phyloP scores from a whole-genome alignment of 2,888 invertebrate genomes.

The Ceramica pisi region DNA sequence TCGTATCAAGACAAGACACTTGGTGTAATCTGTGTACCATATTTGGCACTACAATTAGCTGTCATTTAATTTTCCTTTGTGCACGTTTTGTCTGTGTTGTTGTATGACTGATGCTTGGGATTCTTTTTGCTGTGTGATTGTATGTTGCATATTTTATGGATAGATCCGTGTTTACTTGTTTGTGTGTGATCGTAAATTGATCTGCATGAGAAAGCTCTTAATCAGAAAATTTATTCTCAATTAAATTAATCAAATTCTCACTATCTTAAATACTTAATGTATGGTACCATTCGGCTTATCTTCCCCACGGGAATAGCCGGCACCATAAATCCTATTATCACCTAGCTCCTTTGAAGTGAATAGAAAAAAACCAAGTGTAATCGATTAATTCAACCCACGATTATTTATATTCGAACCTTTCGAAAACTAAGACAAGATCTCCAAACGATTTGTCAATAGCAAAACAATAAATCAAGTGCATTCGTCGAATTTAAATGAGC shows the following conservation, averaged over 20 bases:
- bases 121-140: slow-evolving; percentile 31
- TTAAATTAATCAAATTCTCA: slow-evolving; percentile 35
- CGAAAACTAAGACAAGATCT: slow-evolving; percentile 63
- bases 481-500: slow-evolving; percentile 65
- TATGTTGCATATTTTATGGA: slow-evolving; percentile 1
- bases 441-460: slow-evolving; percentile 65
- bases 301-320: slow-evolving; percentile 36
- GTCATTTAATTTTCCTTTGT: slow-evolving; percentile 83
- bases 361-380: slow-evolving; percentile 49
- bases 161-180: not conserved
- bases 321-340: slow-evolving; percentile 61
- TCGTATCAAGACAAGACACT: slow-evolving; percentile 82
- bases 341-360: slow-evolving; percentile 43
- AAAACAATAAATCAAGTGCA: slow-evolving; percentile 67
- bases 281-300: slow-evolving; percentile 43
- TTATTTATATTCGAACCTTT: slow-evolving; percentile 51
- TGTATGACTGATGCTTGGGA: slow-evolving; percentile 72
- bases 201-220: slow-evolving; percentile 12
- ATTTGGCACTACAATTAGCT: slow-evolving; percentile 85
- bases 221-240: slow-evolving; percentile 18
- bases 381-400: slow-evolving; percentile 59
- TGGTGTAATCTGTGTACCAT: slow-evolving; percentile 83
- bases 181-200: slow-evolving; percentile 5
- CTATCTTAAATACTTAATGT: slow-evolving; percentile 46
- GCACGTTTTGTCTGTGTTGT: slow-evolving; percentile 77